phyloP scores from a whole-genome alignment of 2,113 vertebrate species.

The Fregata magnificens region DNA sequence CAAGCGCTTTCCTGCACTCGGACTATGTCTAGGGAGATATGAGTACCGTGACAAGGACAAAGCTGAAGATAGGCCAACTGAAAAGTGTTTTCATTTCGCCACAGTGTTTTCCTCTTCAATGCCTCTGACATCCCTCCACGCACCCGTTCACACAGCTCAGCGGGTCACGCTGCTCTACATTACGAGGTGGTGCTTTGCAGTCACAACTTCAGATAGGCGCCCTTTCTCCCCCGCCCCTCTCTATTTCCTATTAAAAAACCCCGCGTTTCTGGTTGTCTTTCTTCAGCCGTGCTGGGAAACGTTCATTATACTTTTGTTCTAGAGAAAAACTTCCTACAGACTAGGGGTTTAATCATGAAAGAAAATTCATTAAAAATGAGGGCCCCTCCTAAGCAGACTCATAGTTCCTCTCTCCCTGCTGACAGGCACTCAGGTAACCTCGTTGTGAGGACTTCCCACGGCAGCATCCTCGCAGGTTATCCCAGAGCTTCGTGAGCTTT shows the following conservation, averaged over 20 bases:
- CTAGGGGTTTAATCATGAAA: background rate
- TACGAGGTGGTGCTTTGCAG: background rate
- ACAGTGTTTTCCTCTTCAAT: background rate
- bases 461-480: background rate
- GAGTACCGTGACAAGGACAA: fast-evolving
- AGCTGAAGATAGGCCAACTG: fast-evolving
- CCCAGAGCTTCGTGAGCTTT: background rate
- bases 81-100: background rate
- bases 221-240: fast-evolving
- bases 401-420: background rate
- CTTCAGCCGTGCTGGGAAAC: background rate
- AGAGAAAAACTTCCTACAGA: background rate
- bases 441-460: fast-evolving
- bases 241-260: background rate
- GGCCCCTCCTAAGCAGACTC: background rate
- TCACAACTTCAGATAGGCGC: background rate
- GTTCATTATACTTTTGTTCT: background rate
- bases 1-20: fast-evolving
- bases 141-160: background rate
- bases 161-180: fast-evolving
- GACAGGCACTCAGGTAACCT: background rate
- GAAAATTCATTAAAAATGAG: background rate
- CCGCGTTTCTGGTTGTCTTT: background rate
- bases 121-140: background rate
- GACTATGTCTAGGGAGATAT: background rate